Base-by-base conservation (phyloP, 2,113 vertebrate genomes). In the Triplophysa rosa region DNA sequence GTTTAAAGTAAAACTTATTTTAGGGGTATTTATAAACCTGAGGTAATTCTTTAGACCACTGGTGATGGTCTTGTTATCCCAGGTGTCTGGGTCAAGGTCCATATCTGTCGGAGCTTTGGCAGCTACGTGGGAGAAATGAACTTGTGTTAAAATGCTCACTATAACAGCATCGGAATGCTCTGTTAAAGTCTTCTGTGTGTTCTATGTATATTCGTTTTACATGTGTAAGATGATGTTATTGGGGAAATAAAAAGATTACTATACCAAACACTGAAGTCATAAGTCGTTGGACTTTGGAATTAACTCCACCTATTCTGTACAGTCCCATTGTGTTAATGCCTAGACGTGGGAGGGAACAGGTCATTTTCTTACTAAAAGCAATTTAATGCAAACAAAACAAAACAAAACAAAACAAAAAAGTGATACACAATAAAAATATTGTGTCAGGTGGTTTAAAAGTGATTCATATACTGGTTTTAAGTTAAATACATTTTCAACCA, bases 31-130 rank as follows among this genome's bases (percentile, higher is more conserved):
- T 62, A 21, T 84, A 89, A 84, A 99, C 98, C 98, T 96, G 92
- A 99, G 95, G 93, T 99, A 99, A 93, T 97, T 97, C 92, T 99
- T 99, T 7, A 99, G 92, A 29, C 96, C 98, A 0, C 98, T 99
- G 37, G 98, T 99, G 86, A 99, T 96, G 47, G 98, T 99, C 91
- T 99, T 99, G 88, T 97, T 99, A 92, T 99, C 98, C 98, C 98
- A 99, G 59, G 94, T 85, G 71, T 99, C 95, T 86, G 95, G 90
- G 84, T 99, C 96, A 83, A 99, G 95, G 88, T 96, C 95, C 82
- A 96, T 91, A 84, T 98, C 96, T 79, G 94, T 90, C 79, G 97
- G 90, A 47, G 96, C 95, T 83, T 96, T 95, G 67, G 95, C 90
- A 3, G 95, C 98, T 99, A 72, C 61, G 82, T 61, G 54, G 86